Evolutionary conservation across 37 sponge, comb jelly and placozoan species (phyloP).

Genomic region (Dysidea cf. avara): DNA sequence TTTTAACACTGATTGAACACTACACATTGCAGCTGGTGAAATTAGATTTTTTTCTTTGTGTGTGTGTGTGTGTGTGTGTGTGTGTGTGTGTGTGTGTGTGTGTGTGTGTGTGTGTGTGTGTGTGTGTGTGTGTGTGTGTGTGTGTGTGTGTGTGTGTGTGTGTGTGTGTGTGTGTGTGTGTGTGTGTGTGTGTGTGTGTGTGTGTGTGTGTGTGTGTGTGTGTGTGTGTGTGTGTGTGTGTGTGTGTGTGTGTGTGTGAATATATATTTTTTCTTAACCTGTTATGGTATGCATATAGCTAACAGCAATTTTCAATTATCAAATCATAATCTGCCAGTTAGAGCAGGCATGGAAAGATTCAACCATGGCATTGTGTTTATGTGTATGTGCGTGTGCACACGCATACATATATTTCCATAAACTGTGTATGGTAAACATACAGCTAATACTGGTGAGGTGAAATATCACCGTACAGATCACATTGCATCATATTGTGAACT

Average conservation of each 20-base stretch:
- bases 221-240: slow-evolving; percentile 16
- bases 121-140: background rate
- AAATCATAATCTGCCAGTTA: background rate
- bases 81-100: slow-evolving; percentile 5
- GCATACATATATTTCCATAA: no score
- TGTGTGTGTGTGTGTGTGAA: slow-evolving; percentile 20
- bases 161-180: slow-evolving; percentile 10
- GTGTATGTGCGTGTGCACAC: no score
- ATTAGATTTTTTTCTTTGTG: no score
- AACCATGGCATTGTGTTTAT: no score
- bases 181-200: slow-evolving; percentile 1
- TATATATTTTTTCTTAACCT: no score
- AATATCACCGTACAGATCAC: no score
- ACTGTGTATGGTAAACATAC: no score
- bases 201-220: slow-evolving; percentile 5
- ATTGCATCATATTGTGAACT: no score
- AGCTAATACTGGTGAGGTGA: no score
- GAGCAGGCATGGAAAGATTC: background rate
- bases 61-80: background rate
- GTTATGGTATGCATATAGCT: background rate
- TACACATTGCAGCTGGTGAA: no score
- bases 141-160: slow-evolving; percentile 5
- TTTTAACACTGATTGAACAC: no score
- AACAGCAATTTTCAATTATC: background rate
- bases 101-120: slow-evolving; percentile 5